Base-by-base conservation (phyloP, 2,797 vertebrate species). In the Enteromius thamalakanensis region DNA sequence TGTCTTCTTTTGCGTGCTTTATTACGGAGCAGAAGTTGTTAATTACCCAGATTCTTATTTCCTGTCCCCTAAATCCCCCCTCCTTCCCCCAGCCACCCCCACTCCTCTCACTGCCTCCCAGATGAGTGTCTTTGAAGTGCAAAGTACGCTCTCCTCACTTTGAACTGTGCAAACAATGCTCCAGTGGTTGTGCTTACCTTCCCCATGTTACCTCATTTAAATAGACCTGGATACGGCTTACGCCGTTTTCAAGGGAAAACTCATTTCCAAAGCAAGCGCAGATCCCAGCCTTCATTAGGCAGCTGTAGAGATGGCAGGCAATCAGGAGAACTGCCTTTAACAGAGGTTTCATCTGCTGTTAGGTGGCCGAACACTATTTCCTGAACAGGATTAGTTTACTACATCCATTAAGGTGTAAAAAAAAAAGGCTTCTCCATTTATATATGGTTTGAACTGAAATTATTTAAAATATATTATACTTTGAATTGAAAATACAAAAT, bases 61-160 rank as follows among this genome's bases (percentile, higher is more conserved):
- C 95, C 95, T 96, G 95, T 94, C 94, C 94, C 95, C 92, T 92
- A 93, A 91, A 90, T 87, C 84, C 79, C 53, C 79, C 83, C 60
- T 49, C 29, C 83, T 84, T 77, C 89, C 89, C 81, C 91, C 91
- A 86, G 86, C 91, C 92, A 90, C 93, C 93, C 93, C 93, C 92
- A 91, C 78, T 83, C 88, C 90, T 91, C 88, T 86, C 67, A 86
- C 92, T 95, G 94, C 93, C 92, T 95, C 95, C 95, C 95, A 95
- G 95, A 96, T 95, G 96, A 94, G 93, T 89, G 92, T 91, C 96
- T 96, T 96, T 96, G 96, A 96, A 96, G 95, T 96, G 96, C 93
- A 95, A 96, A 96, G 95, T 94, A 95, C 90, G 94, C 92, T 94
- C 92, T 94, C 94, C 94, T 95, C 94, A 95, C 95, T 96, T 96